Evolutionary conservation across 2,888 invertebrate genomes (phyloP), one percentile per base, ranked within the genome.

Genomic region (Mylabris sibirica): DNA sequence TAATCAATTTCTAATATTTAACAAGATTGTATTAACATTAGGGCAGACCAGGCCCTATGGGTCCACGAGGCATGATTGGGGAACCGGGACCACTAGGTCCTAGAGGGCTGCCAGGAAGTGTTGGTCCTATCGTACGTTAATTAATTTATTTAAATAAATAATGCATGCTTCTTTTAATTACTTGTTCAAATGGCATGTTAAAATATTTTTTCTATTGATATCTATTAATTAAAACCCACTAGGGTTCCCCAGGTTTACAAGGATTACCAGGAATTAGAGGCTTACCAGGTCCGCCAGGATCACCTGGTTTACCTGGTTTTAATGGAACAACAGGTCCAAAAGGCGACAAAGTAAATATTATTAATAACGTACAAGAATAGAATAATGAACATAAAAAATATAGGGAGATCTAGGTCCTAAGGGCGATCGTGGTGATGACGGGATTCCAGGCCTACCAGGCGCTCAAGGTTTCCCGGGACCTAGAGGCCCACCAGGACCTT

Each of bases 11-110:
- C 22, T 67, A 72, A 69, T 34, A 57, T 53, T 63, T 62, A 14
- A 38, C 38, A 14, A 2, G 0, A 17, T 17, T 17, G 53, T 68
- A 60, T 72, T 76, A 72, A 75, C 6, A 44, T 44, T 70, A 84
- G 78, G 89, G 89, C 3, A 84, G 83, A 3, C 86, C 84, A 1
- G 90, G 90, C 1, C 79, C 79, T 12, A 84, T 80, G 70, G 86
- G 86, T 63, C 78, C 82, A 20, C 74, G 80, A n/a, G 87, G 87
- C 57, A 79, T 81, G 35, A 79, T 81, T 63, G 86, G 86, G 24
- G 79, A 81, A 66, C 84, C 82, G 2, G 87, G 87, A 66, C 78
- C 80, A 64, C 82, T 84, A 14, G 88, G 88, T 30, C 77, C 79
- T 63, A 78, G 86, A 3, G 90, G 87, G 62, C 77, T 79, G 41